Evolutionary conservation across 2,113 vertebrate genomes (phyloP).

Genomic region (Sinocyclocheilus anophthalmus): DNA sequence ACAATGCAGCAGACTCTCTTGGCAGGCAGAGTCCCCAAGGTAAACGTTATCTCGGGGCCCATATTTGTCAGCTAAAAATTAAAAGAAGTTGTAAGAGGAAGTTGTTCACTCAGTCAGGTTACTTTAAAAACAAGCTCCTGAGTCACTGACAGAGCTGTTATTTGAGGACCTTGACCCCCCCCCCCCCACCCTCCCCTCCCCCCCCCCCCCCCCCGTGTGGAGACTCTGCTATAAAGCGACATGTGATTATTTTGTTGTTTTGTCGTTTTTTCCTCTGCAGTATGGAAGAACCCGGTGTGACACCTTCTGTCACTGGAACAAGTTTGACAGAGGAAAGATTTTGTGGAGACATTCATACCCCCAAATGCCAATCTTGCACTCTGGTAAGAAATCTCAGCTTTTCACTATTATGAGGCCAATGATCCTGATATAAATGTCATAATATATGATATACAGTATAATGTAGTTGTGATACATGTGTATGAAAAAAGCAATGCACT

Average conservation of each 20-base stretch:
- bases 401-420: neutral
- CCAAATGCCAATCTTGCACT: neutral
- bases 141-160: constrained; percentile 27
- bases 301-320: neutral
- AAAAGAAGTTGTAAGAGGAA: constrained; percentile 30
- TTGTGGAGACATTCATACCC: neutral
- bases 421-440: neutral
- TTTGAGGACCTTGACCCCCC: constrained; percentile 52
- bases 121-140: constrained; percentile 33
- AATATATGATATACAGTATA: neutral
- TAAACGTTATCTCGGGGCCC: neutral
- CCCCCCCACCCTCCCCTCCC: no score
- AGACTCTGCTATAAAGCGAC: constrained; percentile 31
- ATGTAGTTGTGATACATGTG: neutral
- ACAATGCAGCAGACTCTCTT: neutral
- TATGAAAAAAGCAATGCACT: neutral
- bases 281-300: constrained; percentile 12
- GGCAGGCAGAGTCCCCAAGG: neutral
- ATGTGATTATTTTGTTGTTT: constrained; percentile 37
- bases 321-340: neutral
- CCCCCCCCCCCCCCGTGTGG: no score
- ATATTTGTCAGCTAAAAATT: neutral
- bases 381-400: constrained; percentile 21
- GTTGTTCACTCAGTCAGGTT: constrained; percentile 34
- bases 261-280: neutral